Evolutionary conservation across 2,888 invertebrate species (phyloP), one percentile per base, ranked within the genome.

Genomic region (Netelia fuscicornis): DNA sequence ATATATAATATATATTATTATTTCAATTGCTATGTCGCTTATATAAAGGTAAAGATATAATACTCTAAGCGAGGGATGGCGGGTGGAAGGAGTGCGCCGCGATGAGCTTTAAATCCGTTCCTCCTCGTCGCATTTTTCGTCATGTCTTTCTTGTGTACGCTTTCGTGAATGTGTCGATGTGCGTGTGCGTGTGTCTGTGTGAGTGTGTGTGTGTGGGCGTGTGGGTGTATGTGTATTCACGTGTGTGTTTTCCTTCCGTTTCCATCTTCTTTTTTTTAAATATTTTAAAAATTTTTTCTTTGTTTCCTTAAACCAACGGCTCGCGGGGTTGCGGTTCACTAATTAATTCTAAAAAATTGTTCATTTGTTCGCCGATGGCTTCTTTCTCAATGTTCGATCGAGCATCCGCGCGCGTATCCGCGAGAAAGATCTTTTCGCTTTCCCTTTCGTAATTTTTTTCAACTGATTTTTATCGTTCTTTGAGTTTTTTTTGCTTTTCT

Each of bases 31-130:
- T 92, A 91, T 91, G 87, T 91, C 90, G 90, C 90, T 90, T 92
- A 92, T 92, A 91, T 90, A 92, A 92, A 92, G 91, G 88, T 92
- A 91, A 87, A 91, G 91, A 91, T 93, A 92, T 93, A 92, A 92
- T 92, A 93, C 92, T 92, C 91, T 92, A 92, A 91, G 90, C 91
- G 91, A 92, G 90, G 90, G 92, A 91, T 90, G 92, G 89, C 91
- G 92, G 91, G 91, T 91, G 91, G 90, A 90, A 90, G 89, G 90
- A 89, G 89, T 87, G 88, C 87, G 89, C 87, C 86, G 83, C 86
- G 86, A 84, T 86, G 87, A 87, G 86, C 78, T 86, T 84, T 87
- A 80, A 70, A 79, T 85, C 82, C 71, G 56, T 85, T 79, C 74
- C 72, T 78, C 70, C 82, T 75, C 78, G 65, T 81, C 65, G 44